Evolutionary conservation across 2,888 invertebrate genomes (phyloP), one percentile per base, ranked within the genome.

Genomic region (Polydrusus cervinus): DNA sequence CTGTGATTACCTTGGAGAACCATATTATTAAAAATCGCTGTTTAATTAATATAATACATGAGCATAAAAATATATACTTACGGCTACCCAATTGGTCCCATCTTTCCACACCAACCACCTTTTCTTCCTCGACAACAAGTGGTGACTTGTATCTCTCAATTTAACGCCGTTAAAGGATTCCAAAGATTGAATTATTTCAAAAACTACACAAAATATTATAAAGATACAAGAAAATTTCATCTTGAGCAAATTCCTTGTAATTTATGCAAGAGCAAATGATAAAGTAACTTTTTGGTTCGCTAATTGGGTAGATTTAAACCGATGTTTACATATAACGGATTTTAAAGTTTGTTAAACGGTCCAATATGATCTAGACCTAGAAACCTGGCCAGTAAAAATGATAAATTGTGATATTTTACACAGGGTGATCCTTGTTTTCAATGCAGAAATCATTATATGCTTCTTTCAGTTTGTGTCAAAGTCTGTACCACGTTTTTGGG

Each of bases 31-130:
- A n/a, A n/a, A n/a, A n/a, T n/a, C 25, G 25, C 1, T 25, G 25
- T 25, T 25, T 25, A 5, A 25, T n/a, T n/a, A n/a, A n/a, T n/a
- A n/a, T n/a, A n/a, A n/a, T n/a, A 25, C 25, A 49, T 13, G 7
- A 43, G 43, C 3, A 76, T 3, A 34, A 34, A 34, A 34, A 34
- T 34, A 10, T 34, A 78, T 81, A 81, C 83, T 82, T 88, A 91
- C 91, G 89, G 91, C 90, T 55, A 91, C 88, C 87, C 91, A 88
- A 65, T 90, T 90, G 6, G 89, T 88, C 53, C 90, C 91, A 78
- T 89, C 88, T 9, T 90, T 89, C 83, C 90, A 91, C n/a, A 91
- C 88, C 65, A 91, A 87, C 81, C 89, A 90, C 73, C 91, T 86
- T 80, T 87, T 89, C 75, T 89, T 88, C 76, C 91, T 86, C 3